Percentiles rank a stretch among this genome's conserved stretches.
Evolutionary conservation across 1,140 invertebrate species (phyloP).

Genomic region (Chironomus striatipennis): DNA sequence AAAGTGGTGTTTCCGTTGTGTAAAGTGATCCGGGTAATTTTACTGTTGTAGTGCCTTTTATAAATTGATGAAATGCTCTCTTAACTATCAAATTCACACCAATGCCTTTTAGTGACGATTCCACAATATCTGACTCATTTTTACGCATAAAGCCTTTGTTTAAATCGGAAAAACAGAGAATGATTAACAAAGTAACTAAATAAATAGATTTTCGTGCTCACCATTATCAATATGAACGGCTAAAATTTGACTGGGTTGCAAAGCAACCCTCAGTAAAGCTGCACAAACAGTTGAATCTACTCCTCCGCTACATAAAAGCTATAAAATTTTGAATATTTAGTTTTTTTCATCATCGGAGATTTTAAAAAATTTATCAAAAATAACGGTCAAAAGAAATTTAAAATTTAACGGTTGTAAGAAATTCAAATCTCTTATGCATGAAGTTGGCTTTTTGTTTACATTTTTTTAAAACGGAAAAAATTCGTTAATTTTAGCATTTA

Average conservation of each 20-base stretch:
- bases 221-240: conserved; percentile 97
- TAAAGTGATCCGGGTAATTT: conserved; percentile 46
- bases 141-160: conserved; percentile 85
- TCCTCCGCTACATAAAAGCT: conserved; percentile 91
- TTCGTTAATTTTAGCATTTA: too few species aligned
- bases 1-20: conserved; percentile 67
- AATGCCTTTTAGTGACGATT: conserved; percentile 72
- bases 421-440: too few species aligned
- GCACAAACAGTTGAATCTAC: conserved; percentile 99
- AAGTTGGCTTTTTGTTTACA: too few species aligned
- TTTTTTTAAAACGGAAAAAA: too few species aligned
- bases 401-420: too few species aligned
- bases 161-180: neutral
- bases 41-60: conserved; percentile 64
- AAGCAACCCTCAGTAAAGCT: conserved; percentile 81
- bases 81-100: conserved; percentile 80
- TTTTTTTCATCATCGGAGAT: too few species aligned
- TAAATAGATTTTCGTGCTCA: conserved; percentile 29
- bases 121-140: conserved; percentile 84
- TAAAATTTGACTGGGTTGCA: conserved; percentile 85
- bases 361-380: too few species aligned
- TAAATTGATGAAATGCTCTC: conserved; percentile 63
- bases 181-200: neutral
- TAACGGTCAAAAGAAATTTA: conserved; percentile 19
- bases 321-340: too few species aligned